Base-by-base conservation (phyloP, 2,797 vertebrate species). In the Psittacula derbiana region DNA sequence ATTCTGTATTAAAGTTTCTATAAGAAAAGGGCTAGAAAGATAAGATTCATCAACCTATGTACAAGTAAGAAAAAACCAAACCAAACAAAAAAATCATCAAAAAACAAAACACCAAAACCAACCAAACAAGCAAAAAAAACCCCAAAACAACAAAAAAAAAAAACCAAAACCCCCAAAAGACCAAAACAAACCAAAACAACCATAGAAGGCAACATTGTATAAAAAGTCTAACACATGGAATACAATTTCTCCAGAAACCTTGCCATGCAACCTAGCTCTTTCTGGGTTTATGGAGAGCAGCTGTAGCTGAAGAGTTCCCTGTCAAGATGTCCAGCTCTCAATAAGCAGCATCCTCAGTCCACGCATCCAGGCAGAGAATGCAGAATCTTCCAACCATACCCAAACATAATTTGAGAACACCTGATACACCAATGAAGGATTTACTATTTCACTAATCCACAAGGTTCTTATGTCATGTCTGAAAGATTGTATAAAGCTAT, bases 361-460 rank as follows among this genome's bases (percentile, higher is more conserved):
- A 24, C 31, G 0, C 8, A 83, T 52, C 30, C 7, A 1, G n/a
- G 24, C 16, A 57, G 24, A 40, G 40, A 60, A 13, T 0, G 6
- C 52, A 40, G 40, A 57, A 25, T 61, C 44, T 81, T 47, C 74
- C 72, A 55, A 4, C 16, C 27, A 4, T 10, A 33, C 15, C 27
- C 52, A 46, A 60, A 31, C 16, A n/a, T 0, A 1, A 28, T 6
- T 17, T n/a, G 23, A 60, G 20, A 69, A 41, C 49, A 49, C 15
- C 62, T 4, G 20, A 19, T 31, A 43, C 2, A 12, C 6, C 38
- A 53, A 1, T 3, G 5, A 80, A 43, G 20, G 41, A 80, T 46
- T 80, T 71, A 11, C 70, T 5, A 8, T 49, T 70, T 36, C 52
- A 65, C 28, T 5, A 2, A 49, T 36, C 36, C 40, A 30, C 31